Evolutionary conservation across 1,140 invertebrate genomes (phyloP), one percentile per base, ranked within the genome.

Genomic region (Lepidurus couesii): DNA sequence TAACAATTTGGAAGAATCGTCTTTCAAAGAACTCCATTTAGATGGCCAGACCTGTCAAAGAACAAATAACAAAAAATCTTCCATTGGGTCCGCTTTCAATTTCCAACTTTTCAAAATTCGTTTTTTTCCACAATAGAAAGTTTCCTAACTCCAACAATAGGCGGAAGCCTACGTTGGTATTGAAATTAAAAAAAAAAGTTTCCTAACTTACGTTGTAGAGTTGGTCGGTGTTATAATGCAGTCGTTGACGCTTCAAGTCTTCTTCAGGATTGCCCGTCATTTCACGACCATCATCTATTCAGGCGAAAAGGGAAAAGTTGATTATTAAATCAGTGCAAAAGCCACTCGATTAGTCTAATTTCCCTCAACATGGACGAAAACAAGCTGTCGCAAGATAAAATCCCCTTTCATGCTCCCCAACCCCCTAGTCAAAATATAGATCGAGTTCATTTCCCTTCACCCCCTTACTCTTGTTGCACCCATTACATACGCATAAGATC

Each of bases 151-250:
- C n/a, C n/a, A n/a, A n/a, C n/a, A n/a, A n/a, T n/a, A n/a, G n/a
- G n/a, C n/a, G n/a, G n/a, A n/a, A n/a, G n/a, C n/a, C n/a, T n/a
- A n/a, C n/a, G n/a, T n/a, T n/a, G n/a, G n/a, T n/a, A n/a, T n/a
- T n/a, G n/a, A n/a, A n/a, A n/a, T n/a, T n/a, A n/a, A n/a, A n/a
- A n/a, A n/a, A n/a, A n/a, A 80, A 81, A 78, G 80, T 76, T 80
- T 81, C 77, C 73, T 79, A 80, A 91, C 92, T 92, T 88, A 94
- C 93, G 84, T 94, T 95, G 84, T 94, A 95, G 78, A 95, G 88
- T 83, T 94, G 93, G 85, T 96, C 94, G n/a, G 93, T 92, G 82
- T 93, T 94, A 84, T 95, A 96, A 79, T 93, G 92, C 82, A 89
- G 90, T 84, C 93, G 88, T 83, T 95, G 93, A 85, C 93, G 90